A percentile compares a stretch with the other conserved stretches of the same genome.
Conservation (phyloP, 2,797 vertebrate genomes). For the Megaceryle alcyon region DNA sequence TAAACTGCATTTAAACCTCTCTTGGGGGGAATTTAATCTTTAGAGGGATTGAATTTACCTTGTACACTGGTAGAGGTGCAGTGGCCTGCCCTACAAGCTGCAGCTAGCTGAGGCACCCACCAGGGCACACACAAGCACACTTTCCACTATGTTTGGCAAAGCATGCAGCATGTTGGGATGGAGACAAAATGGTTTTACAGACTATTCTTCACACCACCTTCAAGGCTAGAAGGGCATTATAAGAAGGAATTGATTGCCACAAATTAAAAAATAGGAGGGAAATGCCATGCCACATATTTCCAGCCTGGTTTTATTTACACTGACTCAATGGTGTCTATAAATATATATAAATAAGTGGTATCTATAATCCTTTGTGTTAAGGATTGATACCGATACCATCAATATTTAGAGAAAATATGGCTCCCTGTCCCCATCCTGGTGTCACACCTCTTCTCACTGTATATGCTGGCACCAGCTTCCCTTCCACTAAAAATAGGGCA, state of each 20-base stretch:
- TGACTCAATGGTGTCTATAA: not conserved
- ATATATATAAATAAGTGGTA: not conserved
- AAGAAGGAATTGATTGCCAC: not conserved
- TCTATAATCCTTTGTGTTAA: not conserved
- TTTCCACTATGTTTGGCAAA: not conserved
- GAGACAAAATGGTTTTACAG: not conserved
- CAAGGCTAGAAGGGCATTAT: not conserved
- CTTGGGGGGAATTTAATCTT: too few species aligned
- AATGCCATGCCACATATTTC: not conserved
- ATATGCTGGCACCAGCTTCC: fast-evolving
- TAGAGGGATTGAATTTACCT: too few species aligned
- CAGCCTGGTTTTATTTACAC: not conserved
- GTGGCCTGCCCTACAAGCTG: too few species aligned
- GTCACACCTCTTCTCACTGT: fast-evolving
- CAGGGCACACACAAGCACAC: too few species aligned
- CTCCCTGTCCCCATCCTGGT: fast-evolving
- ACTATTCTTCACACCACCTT: not conserved
- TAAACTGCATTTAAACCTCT: too few species aligned
- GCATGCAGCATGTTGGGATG: fast-evolving
- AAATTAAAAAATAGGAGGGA: not conserved
- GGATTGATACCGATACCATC: not conserved
- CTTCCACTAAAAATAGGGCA: not conserved
- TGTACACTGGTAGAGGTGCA: too few species aligned
- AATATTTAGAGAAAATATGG: fast-evolving
- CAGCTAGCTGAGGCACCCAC: too few species aligned